These are phyloP conservation scores for Andrena minutula DNA, from an alignment of 2,888 invertebrate species.

Conservation along the genomic window DNA sequence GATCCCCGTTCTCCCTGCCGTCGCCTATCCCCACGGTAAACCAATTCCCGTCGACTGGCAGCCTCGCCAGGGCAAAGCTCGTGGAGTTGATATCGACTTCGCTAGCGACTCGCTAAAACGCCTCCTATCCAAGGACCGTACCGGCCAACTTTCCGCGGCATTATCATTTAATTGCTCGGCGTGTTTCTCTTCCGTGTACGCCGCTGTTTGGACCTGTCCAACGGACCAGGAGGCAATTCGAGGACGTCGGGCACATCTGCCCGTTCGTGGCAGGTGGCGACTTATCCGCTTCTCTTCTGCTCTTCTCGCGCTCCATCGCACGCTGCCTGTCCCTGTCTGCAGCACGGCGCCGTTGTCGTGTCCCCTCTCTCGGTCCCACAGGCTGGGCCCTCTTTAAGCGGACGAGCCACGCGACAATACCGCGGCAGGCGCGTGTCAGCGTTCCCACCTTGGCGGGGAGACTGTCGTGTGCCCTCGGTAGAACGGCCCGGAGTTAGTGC, in stretches of 20 bases:
- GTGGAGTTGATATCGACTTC: background rate
- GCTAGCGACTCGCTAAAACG: background rate
- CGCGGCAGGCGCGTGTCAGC: constrained; percentile 75
- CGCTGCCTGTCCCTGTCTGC: constrained; percentile 12
- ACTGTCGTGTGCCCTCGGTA: constrained; percentile 52
- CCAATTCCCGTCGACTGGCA: background rate
- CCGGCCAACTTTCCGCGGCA: constrained; percentile 45
- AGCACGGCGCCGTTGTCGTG: background rate
- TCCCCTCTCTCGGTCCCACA: constrained; percentile 10
- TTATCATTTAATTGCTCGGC: constrained; percentile 61
- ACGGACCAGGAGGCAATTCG: constrained; percentile 75
- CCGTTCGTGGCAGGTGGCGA: constrained; percentile 82
- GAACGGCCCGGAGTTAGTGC: constrained; percentile 45
- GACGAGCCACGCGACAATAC: constrained; percentile 75
- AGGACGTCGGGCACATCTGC: constrained; percentile 81
- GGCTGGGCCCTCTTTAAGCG: constrained; percentile 35
- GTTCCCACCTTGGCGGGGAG: constrained; percentile 59
- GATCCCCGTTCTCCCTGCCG: background rate
- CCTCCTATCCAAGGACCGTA: background rate
- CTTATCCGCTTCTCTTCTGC: constrained; percentile 73
- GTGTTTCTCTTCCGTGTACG: constrained; percentile 59
- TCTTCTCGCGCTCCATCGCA: constrained; percentile 31
- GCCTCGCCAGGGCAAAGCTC: background rate
- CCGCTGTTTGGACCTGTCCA: constrained; percentile 52
- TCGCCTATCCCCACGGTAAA: background rate